Base-by-base conservation (phyloP, 23 tunicate genomes). In the Halocynthia roretzi region DNA sequence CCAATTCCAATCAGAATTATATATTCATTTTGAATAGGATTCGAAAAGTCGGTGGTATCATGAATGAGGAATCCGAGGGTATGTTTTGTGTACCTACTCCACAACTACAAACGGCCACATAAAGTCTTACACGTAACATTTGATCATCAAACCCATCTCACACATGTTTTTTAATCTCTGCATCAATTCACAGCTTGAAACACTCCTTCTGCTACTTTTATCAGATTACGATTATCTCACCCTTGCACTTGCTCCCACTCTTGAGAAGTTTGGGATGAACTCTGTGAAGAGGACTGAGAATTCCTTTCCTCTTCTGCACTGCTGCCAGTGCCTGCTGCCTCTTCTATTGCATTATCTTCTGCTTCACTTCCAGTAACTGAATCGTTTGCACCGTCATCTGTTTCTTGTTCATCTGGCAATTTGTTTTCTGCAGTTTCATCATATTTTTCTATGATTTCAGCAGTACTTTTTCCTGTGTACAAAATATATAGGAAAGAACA, bases 241-340 rank as follows among this genome's bases (percentile, higher is more conserved):
- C 70, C 70, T 11, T 65, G 70, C 70, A 65, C 70, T 65, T 65
- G 70, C 19, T 65, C 70, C 70, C 70, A 65, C 31, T 65, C 70
- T 15, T 65, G 70, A 65, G 70, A 65, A 10, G 70, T 65, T 65
- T 48, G 22, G 10, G 70, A 65, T 9, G 70, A 65, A 65, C 70
- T 65, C 31, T 65, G 70, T 8, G 70, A 65, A 20, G 70, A 65
- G 31, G 70, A 40, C 31, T 48, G 22, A 10, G 70, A 65, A 15
- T 65, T 11, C 31, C 31, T 65, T 10, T 48, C 70, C 9, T 65
- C 70, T 65, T 65, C 70, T 65, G 48, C 70, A 40, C 31, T 48
- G 31, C 70, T 65, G 10, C n/a, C 70, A 15, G 22, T 48, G 31
- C 70, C 19, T 8, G 5, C 19, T 15, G n/a, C 17, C 15, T 15